A percentile compares a stretch with the other conserved stretches of the same genome.
These are phyloP conservation scores for Eupithecia pulchellata DNA, from an alignment of 2,888 invertebrate genomes.

Conservation along the genomic window DNA sequence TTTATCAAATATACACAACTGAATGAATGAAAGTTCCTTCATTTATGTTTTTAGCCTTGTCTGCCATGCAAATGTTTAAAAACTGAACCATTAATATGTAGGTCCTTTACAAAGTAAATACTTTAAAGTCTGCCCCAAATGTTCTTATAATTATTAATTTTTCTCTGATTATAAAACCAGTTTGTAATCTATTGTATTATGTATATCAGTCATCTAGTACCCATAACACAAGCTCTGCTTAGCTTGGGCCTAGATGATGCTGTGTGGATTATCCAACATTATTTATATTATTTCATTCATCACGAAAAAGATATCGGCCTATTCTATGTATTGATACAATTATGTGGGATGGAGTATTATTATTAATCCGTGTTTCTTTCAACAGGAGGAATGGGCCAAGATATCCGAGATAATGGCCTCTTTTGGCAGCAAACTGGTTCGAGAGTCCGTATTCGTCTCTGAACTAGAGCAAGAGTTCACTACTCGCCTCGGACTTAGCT, in stretches of 20 bases:
- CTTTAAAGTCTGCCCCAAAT: background rate
- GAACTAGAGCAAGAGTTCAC: slow-evolving; percentile 93
- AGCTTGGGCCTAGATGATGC: no score
- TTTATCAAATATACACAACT: background rate
- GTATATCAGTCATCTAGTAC: no score
- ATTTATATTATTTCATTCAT: no score
- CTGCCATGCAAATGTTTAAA: background rate
- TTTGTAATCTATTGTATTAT: no score
- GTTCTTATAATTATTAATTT: background rate
- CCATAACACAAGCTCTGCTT: no score
- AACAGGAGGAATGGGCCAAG: slow-evolving; percentile 97
- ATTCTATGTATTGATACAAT: no score
- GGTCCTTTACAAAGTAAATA: background rate
- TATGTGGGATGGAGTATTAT: no score
- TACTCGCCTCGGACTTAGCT: slow-evolving; percentile 87
- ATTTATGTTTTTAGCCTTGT: background rate
- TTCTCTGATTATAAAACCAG: no score
- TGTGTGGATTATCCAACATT: no score
- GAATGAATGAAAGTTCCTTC: background rate
- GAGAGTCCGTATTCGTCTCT: slow-evolving; percentile 91
- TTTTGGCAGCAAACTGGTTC: slow-evolving; percentile 93
- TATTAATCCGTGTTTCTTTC: slow-evolving; percentile 28
- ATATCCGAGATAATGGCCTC: slow-evolving; percentile 98
- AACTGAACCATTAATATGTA: background rate
- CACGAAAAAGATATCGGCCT: background rate